These are phyloP conservation scores for Alcis repandata DNA, from an alignment of 2,888 invertebrate species.

Conservation along the genomic window DNA sequence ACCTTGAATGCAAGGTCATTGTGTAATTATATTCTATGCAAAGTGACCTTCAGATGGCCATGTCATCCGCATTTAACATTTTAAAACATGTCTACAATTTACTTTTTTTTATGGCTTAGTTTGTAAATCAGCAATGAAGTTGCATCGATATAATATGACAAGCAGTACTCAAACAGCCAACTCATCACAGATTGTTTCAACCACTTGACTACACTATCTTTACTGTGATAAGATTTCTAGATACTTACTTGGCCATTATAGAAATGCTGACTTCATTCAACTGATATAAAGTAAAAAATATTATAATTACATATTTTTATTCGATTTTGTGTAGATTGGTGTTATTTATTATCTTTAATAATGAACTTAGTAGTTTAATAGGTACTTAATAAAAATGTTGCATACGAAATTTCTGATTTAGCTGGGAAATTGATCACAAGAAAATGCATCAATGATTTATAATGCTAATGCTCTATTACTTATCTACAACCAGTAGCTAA, in stretches of 20 bases:
- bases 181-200: not conserved
- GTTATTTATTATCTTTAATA: not conserved
- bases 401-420: not conserved
- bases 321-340: not conserved
- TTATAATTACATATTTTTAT: not conserved
- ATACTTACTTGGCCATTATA: not conserved
- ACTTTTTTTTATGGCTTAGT: not conserved
- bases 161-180: not conserved
- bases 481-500: not conserved
- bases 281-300: not conserved
- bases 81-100: not conserved
- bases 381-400: constrained; percentile 11
- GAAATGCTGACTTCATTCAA: not conserved
- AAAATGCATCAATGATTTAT: too few species aligned
- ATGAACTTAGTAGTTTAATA: constrained; percentile 9
- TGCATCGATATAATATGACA: not conserved
- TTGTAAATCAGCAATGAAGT: not conserved
- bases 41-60: constrained; percentile 1
- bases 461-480: not conserved
- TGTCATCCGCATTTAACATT: not conserved
- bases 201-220: not conserved
- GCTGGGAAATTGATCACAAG: not conserved
- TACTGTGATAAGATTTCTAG: constrained; percentile 3
- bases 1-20: constrained; percentile 8
- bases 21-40: constrained; percentile 5